A percentile compares a stretch with the other conserved stretches of the same genome.
Conservation (phyloP, 2,888 invertebrate species). For the Mesorhabditis spiculigera region DNA sequence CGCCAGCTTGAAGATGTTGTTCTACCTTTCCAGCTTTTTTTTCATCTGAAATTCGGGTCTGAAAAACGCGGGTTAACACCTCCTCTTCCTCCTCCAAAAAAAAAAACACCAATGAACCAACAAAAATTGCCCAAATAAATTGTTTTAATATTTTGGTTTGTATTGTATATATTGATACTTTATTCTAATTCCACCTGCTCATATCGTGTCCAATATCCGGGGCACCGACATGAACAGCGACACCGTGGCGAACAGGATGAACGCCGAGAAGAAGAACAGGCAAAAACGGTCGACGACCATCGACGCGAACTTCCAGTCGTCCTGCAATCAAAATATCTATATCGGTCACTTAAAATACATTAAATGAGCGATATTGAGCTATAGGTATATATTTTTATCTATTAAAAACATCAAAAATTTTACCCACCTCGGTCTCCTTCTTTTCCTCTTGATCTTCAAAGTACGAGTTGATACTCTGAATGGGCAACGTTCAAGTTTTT, state of each 20-base stretch:
- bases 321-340: slow-evolving; percentile 17
- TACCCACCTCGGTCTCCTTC: neutral
- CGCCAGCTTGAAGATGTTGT: neutral
- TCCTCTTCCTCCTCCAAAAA: no score
- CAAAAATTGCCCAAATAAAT: no score
- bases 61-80: no score
- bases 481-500: neutral
- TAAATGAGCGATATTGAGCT: neutral
- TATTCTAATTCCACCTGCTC: no score
- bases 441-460: slow-evolving; percentile 4
- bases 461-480: slow-evolving; percentile 1
- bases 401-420: neutral
- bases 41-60: no score
- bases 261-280: slow-evolving; percentile 32
- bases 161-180: no score
- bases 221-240: slow-evolving; percentile 39
- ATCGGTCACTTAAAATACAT: neutral
- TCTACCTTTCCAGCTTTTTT: no score
- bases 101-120: no score
- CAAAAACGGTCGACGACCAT: slow-evolving; percentile 49
- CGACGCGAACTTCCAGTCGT: slow-evolving; percentile 45
- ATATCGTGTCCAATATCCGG: slow-evolving; percentile 13
- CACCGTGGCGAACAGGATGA: slow-evolving; percentile 32
- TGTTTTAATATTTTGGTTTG: no score
- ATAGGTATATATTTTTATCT: no score